phyloP scores from a whole-genome alignment of 2,113 vertebrate genomes.

The Crotalus horridus region DNA sequence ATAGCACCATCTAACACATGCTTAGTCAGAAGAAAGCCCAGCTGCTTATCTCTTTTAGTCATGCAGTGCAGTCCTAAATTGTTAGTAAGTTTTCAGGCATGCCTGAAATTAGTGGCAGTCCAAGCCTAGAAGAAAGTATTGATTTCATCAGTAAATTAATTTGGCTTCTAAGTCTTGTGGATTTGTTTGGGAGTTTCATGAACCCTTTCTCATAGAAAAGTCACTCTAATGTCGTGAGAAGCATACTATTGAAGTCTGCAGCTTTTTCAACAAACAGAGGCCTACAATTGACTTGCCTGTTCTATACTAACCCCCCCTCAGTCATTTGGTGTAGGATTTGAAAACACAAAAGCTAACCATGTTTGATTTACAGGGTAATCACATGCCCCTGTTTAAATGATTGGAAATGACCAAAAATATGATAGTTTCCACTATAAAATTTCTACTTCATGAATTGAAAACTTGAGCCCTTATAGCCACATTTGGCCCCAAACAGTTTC shows the following conservation, averaged over 20 bases:
- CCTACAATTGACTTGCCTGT: conserved; percentile 17
- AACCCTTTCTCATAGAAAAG: conserved; percentile 27
- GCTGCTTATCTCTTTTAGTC: neutral
- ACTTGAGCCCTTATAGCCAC: neutral
- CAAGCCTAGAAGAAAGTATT: neutral
- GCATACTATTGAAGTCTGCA: neutral
- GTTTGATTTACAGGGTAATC: neutral
- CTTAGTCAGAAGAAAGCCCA: neutral
- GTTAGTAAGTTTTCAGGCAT: conserved; percentile 50
- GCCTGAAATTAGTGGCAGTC: conserved; percentile 34
- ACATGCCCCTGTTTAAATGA: neutral
- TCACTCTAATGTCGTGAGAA: conserved; percentile 21
- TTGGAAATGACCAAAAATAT: neutral
- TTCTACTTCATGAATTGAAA: neutral
- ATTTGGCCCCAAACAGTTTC: neutral
- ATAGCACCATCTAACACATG: neutral
- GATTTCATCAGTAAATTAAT: conserved; percentile 24
- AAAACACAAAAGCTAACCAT: neutral
- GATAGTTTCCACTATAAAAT: no score
- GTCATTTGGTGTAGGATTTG: neutral
- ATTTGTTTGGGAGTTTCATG: conserved; percentile 19
- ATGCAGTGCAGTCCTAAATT: neutral
- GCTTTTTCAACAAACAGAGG: conserved; percentile 41
- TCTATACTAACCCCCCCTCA: conserved; percentile 5
- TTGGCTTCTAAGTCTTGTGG: conserved; percentile 31